Evolutionary conservation across 2,113 vertebrate genomes (phyloP).

Genomic region (Astur gentilis): DNA sequence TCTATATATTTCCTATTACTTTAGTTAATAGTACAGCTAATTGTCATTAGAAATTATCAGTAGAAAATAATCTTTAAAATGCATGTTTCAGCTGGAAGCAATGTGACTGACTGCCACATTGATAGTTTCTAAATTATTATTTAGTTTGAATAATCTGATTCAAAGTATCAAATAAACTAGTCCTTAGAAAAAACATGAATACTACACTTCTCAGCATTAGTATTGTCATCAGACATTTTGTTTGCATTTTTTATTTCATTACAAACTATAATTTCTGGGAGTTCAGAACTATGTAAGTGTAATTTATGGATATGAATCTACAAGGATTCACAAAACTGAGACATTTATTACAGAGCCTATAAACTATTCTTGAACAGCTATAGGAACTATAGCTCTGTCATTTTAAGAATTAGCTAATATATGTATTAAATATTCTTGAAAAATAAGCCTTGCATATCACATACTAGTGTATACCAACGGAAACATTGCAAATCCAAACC

Average conservation of each 20-base stretch:
- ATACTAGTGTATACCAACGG: not conserved
- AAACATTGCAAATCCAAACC: not conserved
- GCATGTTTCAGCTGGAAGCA: not conserved
- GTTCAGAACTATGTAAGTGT: not conserved
- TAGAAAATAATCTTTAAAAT: not conserved
- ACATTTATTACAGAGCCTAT: not conserved
- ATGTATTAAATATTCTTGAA: not conserved
- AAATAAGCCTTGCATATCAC: not conserved
- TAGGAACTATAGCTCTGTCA: rapidly evolving
- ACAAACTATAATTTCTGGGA: not conserved
- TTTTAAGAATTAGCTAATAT: not conserved
- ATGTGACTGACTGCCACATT: not conserved
- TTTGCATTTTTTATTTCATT: not conserved
- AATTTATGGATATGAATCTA: not conserved
- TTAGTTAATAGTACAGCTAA: not conserved
- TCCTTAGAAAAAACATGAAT: not conserved
- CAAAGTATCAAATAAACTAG: not conserved
- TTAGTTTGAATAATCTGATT: not conserved
- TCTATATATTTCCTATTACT: not conserved
- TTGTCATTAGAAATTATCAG: not conserved
- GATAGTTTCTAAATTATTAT: not conserved
- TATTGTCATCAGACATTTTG: not conserved
- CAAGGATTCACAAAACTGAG: not conserved
- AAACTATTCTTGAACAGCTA: not conserved
- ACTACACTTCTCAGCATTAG: not conserved